A percentile compares a stretch with the other conserved stretches of the same genome.
Conservation (phyloP, 2,888 invertebrate genomes). For the Shargacucullia verbasci region DNA sequence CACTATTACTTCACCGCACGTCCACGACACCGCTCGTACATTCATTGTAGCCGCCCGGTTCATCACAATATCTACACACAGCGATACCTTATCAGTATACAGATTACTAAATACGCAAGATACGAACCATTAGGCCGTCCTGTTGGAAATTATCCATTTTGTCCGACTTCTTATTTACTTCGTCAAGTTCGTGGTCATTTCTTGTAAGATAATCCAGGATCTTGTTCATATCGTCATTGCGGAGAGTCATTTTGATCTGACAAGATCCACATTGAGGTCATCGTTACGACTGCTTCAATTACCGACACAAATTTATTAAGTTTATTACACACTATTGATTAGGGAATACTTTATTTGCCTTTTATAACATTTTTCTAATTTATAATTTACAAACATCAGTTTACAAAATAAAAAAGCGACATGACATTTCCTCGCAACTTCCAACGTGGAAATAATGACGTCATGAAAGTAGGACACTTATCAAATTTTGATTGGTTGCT, state of each 20-base stretch:
- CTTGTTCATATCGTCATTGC: constrained; percentile 79
- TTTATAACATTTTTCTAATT: constrained; percentile 56
- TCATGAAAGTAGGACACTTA: constrained; percentile 86
- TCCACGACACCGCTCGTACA: constrained; percentile 70
- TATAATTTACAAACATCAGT: constrained; percentile 64
- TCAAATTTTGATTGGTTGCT: constrained; percentile 80
- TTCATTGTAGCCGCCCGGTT: constrained; percentile 57
- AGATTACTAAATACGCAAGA: constrained; percentile 55
- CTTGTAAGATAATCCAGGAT: constrained; percentile 80
- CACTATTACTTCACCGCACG: constrained; percentile 82
- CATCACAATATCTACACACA: constrained; percentile 60
- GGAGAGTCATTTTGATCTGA: constrained; percentile 75
- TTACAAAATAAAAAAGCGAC: constrained; percentile 74
- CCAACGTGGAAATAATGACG: constrained; percentile 92
- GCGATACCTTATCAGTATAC: constrained; percentile 72
- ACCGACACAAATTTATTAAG: constrained; percentile 34
- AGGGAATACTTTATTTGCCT: constrained; percentile 43
- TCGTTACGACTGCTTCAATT: constrained; percentile 57
- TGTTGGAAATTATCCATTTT: constrained; percentile 82
- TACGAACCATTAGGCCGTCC: constrained; percentile 81
- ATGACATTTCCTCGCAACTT: constrained; percentile 85
- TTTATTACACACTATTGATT: constrained; percentile 43
- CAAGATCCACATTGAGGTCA: constrained; percentile 65
- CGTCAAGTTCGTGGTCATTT: constrained; percentile 74
- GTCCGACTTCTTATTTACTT: constrained; percentile 64